Conservation (phyloP, 2,888 invertebrate species). For the Acanthosoma haemorrhoidale region DNA sequence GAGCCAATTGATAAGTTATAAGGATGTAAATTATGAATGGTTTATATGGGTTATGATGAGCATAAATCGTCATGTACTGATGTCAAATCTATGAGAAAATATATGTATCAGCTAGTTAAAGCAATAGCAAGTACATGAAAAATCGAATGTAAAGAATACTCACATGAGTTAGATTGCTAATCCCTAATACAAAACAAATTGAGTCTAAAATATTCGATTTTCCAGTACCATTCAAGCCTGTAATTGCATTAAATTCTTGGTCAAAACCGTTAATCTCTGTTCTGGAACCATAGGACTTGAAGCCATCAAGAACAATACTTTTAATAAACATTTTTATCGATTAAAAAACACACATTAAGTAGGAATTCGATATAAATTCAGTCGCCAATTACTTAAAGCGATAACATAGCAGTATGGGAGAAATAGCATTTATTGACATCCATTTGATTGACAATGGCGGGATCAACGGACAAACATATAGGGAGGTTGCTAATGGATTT, state of each 20-base stretch:
- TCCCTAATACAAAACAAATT: constrained; percentile 96
- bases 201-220: constrained; percentile 97
- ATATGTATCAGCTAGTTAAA: no score
- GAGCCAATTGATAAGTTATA: background rate
- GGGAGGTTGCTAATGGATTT: background rate
- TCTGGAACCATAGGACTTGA: constrained; percentile 93
- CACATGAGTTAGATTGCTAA: constrained; percentile 85
- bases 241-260: constrained; percentile 93
- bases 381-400: no score
- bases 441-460: background rate
- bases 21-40: background rate
- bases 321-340: constrained; percentile 89
- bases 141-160: constrained; percentile 44
- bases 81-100: no score
- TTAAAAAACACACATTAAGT: no score
- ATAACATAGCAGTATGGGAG: no score
- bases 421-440: no score
- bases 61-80: no score
- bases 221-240: constrained; percentile 94
- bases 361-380: no score
- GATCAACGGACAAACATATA: background rate
- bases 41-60: background rate
- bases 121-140: background rate
- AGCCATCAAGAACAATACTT: constrained; percentile 88
- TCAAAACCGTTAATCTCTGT: constrained; percentile 92